These are phyloP conservation scores for Papilio aristodemus DNA, from an alignment of 1,140 invertebrate genomes.

Conservation along the genomic window DNA sequence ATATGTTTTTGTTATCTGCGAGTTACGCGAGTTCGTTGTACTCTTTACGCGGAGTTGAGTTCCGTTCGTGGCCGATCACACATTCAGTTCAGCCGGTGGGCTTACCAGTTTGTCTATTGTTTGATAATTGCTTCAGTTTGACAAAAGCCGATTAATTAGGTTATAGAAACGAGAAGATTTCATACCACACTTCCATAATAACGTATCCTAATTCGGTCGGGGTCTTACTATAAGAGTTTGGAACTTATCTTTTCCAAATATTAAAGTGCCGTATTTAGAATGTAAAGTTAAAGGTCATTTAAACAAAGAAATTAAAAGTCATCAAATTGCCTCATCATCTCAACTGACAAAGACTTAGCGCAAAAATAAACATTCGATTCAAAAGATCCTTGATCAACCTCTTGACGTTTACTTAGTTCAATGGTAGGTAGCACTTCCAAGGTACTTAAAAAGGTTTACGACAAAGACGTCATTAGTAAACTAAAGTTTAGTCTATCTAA, in stretches of 20 bases:
- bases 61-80: slow-evolving; percentile 53
- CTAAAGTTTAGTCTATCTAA: neutral
- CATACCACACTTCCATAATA: too few species aligned
- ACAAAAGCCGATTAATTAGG: slow-evolving; percentile 1
- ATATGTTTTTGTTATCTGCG: neutral
- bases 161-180: too few species aligned
- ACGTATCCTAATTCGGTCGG: too few species aligned
- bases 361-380: neutral
- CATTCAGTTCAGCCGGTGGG: slow-evolving; percentile 51
- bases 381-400: slow-evolving; percentile 17
- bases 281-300: too few species aligned
- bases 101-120: slow-evolving; percentile 45
- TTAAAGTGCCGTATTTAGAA: too few species aligned
- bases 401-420: slow-evolving; percentile 19
- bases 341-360: neutral
- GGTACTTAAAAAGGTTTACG: neutral
- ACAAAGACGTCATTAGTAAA: neutral
- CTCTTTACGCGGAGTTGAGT: slow-evolving; percentile 1
- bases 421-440: neutral
- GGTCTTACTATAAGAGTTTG: too few species aligned
- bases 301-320: too few species aligned
- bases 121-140: slow-evolving; percentile 31
- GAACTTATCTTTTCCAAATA: too few species aligned
- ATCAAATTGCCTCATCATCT: neutral
- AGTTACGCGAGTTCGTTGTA: neutral